A percentile compares a stretch with the other conserved stretches of the same genome.
Evolutionary conservation across 2,797 vertebrate genomes (phyloP).

Genomic region (Ptychobarbus kaznakovi): DNA sequence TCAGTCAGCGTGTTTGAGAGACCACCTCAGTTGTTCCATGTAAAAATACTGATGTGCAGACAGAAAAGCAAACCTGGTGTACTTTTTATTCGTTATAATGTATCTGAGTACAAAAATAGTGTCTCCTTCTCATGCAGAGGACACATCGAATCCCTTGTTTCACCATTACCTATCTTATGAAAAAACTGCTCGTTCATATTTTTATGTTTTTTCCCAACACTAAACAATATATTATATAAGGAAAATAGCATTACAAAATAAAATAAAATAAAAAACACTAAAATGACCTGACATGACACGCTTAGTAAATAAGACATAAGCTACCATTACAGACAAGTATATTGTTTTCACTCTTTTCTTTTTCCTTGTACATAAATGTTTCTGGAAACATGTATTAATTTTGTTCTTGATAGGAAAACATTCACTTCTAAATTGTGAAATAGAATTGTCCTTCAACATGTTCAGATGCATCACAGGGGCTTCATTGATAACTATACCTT

Average conservation of each 20-base stretch:
- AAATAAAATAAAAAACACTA: conserved; percentile 33
- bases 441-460: conserved; percentile 31
- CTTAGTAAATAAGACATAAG: conserved; percentile 36
- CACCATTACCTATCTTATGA: conserved; percentile 33
- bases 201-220: conserved; percentile 10
- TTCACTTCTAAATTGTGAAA: conserved; percentile 15
- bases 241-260: conserved; percentile 45
- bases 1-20: conserved; percentile 80
- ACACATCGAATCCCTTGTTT: conserved; percentile 56
- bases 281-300: conserved; percentile 41
- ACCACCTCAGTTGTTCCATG: conserved; percentile 80
- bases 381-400: conserved; percentile 29
- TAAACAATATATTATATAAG: conserved; percentile 48
- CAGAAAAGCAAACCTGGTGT: conserved; percentile 38
- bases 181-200: conserved; percentile 31
- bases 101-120: conserved; percentile 82
- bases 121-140: conserved; percentile 80
- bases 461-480: not conserved
- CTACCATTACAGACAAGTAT: conserved; percentile 38
- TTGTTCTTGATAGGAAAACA: conserved; percentile 40
- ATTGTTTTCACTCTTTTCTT: conserved; percentile 29
- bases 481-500: conserved; percentile 24
- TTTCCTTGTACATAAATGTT: conserved; percentile 12
- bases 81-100: conserved; percentile 58
- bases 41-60: conserved; percentile 76